Evolutionary conservation across 2,797 vertebrate genomes (phyloP), one percentile per base, ranked within the genome.

Genomic region (Chromobotia macracanthus): DNA sequence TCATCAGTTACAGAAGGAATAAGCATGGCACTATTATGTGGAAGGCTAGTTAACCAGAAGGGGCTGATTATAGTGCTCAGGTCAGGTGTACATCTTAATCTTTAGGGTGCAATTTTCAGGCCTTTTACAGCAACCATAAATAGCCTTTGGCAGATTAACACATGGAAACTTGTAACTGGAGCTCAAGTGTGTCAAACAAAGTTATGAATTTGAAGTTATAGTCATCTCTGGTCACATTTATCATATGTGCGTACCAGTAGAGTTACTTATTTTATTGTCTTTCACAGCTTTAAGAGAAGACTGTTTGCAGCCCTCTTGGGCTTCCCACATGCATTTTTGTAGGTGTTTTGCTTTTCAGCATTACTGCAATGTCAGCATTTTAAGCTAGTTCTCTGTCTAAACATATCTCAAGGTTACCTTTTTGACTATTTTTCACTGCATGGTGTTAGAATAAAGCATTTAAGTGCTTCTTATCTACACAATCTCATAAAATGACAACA

Each of bases 81-180:
- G 28, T 3, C 0, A 25, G 25, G 25, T 51, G 66, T 48, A 50
- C 25, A 31, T 13, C 19, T 13, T 63, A 53, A 53, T 53, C 28
- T 69, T 63, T 41, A 70, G 56, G 28, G 67, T 18, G 38, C 61
- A 46, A 15, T 28, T 28, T 60, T 61, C 58, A 19, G 61, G 56
- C 35, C 10, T 78, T 78, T 71, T 53, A 78, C 56, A 63, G 58
- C 67, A 78, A 35, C 46, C 9, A 73, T 48, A 60, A 66, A 66
- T 50, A 56, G 21, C 23, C 21, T 25, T 70, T 63, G 46, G 67
- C 67, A 41, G 46, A 16, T 63, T 61, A 35, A 78, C 56, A 48
- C 19, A 53, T 70, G 67, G 15, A 70, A 53, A 53, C 19, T 51
- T 78, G 19, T 41, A 61, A 51, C 67, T 53, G 15, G 16, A 41